Conservation (phyloP, 2,888 invertebrate genomes). For the Pandemis heparana region DNA sequence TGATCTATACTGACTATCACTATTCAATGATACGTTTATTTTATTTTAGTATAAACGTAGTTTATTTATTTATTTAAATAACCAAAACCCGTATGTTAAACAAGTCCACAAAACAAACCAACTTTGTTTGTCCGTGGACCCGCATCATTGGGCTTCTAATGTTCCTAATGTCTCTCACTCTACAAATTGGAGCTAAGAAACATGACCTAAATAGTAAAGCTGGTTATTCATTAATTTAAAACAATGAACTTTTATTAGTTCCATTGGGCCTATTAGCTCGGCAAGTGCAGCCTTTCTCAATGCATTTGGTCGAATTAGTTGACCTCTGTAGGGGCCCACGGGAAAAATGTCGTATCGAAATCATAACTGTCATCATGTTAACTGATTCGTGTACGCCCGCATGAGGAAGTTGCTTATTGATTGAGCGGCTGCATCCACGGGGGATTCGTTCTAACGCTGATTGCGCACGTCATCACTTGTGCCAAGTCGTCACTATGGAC, state of each 20-base stretch:
- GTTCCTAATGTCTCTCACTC: conserved; percentile 23
- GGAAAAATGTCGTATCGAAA: conserved; percentile 71
- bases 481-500: conserved; percentile 21
- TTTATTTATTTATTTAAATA: neutral
- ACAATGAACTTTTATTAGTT: conserved; percentile 72
- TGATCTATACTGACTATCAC: conserved; percentile 54
- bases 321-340: conserved; percentile 77
- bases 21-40: neutral
- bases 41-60: neutral
- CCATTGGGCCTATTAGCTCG: conserved; percentile 73
- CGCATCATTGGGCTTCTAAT: conserved; percentile 25
- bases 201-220: conserved; percentile 36
- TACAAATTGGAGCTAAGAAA: conserved; percentile 31
- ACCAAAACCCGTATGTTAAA: conserved; percentile 11
- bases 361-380: conserved; percentile 79
- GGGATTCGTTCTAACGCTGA: conserved; percentile 65
- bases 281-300: conserved; percentile 54
- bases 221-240: conserved; percentile 50
- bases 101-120: conserved; percentile 5
- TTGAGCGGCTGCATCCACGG: conserved; percentile 64
- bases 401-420: conserved; percentile 81
- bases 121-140: conserved; percentile 11
- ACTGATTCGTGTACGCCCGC: conserved; percentile 76
- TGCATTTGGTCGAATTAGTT: conserved; percentile 74
- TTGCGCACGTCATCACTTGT: conserved; percentile 57